Base-by-base conservation (phyloP, 2,797 vertebrate genomes). In the Sebastes variabilis region DNA sequence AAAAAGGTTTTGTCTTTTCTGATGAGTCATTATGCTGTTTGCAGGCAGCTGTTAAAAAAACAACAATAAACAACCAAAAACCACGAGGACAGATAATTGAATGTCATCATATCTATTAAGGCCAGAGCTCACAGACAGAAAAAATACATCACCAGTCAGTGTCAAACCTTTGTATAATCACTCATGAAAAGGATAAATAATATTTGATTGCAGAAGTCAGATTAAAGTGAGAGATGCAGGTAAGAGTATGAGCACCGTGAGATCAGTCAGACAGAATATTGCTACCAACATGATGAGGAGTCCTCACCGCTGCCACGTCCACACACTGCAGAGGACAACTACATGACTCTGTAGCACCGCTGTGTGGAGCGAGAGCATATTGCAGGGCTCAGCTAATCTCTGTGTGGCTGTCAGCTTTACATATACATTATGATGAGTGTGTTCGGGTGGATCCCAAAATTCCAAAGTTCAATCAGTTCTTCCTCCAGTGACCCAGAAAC, bases 51-150 rank as follows among this genome's bases (percentile, higher is more conserved):
- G n/a, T n/a, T n/a, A n/a, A n/a, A n/a, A n/a, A n/a, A n/a, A n/a
- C n/a, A n/a, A n/a, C n/a, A n/a, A n/a, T n/a, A n/a, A n/a, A n/a
- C n/a, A n/a, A n/a, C n/a, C n/a, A n/a, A n/a, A n/a, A n/a, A n/a
- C n/a, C n/a, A n/a, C n/a, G n/a, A n/a, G n/a, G n/a, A n/a, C n/a
- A n/a, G n/a, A n/a, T n/a, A n/a, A n/a, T n/a, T 73, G 60, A 54
- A 72, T 30, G 66, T 75, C 56, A 56, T 82, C 42, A 20, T 59
- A 58, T 80, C 69, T 78, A 65, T 75, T 84, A 87, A 88, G 79
- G 85, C 76, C 81, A 58, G 62, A 82, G 64, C 58, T 62, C 72
- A 83, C 49, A 80, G 59, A 73, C 32, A 69, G 32, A n/a, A 73
- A 66, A 56, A 52, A 72, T n/a, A 78, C 29, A 54, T 70, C 13